Conservation (phyloP, 2,797 vertebrate species). For the Oreortyx pictus region DNA sequence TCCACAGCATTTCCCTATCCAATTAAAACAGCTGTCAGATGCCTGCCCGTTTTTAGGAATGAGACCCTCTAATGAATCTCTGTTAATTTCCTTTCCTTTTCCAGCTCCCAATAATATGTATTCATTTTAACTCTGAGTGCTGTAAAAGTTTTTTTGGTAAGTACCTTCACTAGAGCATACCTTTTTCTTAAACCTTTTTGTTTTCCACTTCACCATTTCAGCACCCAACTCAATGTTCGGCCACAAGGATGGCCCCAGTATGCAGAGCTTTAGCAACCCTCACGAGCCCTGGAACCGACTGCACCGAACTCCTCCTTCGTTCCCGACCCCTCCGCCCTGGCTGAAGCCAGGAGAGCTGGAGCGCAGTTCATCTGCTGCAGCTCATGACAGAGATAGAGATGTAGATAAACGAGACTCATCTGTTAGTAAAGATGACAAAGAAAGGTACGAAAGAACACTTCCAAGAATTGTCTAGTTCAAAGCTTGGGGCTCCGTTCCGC, state of each 20-base stretch:
- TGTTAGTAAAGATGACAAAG: constrained; percentile 95
- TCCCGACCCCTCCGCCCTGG: constrained; percentile 98
- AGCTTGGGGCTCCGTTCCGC: constrained; percentile 69
- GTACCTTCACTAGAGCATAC: constrained; percentile 81
- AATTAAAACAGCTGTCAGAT: constrained; percentile 74
- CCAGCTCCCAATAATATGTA: constrained; percentile 87
- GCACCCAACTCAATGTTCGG: constrained; percentile 95
- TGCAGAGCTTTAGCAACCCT: constrained; percentile 88
- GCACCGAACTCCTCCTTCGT: constrained; percentile 96
- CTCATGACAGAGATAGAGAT: constrained; percentile 94
- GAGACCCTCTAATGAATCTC: constrained; percentile 79
- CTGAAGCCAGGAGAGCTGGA: constrained; percentile 96
- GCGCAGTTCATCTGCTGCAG: constrained; percentile 92
- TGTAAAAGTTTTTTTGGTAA: constrained; percentile 83
- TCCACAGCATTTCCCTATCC: constrained; percentile 47
- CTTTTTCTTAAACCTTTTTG: constrained; percentile 82
- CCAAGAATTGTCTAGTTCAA: constrained; percentile 74
- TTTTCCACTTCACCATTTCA: constrained; percentile 85
- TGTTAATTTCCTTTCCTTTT: constrained; percentile 86
- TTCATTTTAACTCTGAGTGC: constrained; percentile 87
- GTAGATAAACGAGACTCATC: constrained; percentile 91
- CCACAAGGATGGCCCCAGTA: constrained; percentile 94
- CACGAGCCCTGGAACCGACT: constrained; percentile 99
- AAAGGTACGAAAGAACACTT: constrained; percentile 88
- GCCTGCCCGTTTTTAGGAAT: constrained; percentile 69